These are phyloP conservation scores for Aricia agestis DNA, from an alignment of 1,140 invertebrate genomes.

Conservation along the genomic window DNA sequence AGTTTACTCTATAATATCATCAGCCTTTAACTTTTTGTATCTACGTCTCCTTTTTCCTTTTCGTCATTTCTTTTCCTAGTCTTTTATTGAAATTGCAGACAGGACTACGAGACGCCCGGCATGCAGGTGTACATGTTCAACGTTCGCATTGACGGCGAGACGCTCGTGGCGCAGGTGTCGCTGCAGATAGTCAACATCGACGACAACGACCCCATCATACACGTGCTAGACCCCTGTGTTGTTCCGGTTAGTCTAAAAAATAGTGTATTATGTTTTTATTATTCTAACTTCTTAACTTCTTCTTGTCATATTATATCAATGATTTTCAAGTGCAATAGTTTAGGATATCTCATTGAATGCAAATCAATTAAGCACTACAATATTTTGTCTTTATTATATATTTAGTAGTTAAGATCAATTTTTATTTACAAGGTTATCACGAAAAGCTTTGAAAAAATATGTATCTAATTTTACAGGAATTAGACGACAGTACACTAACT, in stretches of 20 bases:
- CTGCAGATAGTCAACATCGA: slow-evolving; percentile 74
- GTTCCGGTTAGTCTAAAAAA: slow-evolving; percentile 49
- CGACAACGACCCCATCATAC: slow-evolving; percentile 71
- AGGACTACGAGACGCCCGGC: slow-evolving; percentile 70
- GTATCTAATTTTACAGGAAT: slow-evolving; percentile 46
- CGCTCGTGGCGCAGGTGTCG: slow-evolving; percentile 35
- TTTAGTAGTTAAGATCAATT: no score
- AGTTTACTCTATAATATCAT: no score
- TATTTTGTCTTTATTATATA: no score
- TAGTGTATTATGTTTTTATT: background rate
- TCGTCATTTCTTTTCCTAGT: no score
- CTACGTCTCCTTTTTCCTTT: no score
- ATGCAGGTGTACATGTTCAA: slow-evolving; percentile 64
- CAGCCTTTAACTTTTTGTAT: no score
- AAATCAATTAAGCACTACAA: no score
- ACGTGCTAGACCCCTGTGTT: slow-evolving; percentile 51
- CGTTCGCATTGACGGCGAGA: slow-evolving; percentile 40
- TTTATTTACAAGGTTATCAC: no score
- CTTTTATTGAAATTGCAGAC: slow-evolving; percentile 36
- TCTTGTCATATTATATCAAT: background rate
- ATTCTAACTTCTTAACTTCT: background rate
- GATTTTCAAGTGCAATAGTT: background rate
- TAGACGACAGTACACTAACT: slow-evolving; percentile 48
- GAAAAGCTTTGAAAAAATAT: no score
- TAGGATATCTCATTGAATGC: no score